phyloP scores from a whole-genome alignment of 2,113 vertebrate species.

The Platycercus adscitus region DNA sequence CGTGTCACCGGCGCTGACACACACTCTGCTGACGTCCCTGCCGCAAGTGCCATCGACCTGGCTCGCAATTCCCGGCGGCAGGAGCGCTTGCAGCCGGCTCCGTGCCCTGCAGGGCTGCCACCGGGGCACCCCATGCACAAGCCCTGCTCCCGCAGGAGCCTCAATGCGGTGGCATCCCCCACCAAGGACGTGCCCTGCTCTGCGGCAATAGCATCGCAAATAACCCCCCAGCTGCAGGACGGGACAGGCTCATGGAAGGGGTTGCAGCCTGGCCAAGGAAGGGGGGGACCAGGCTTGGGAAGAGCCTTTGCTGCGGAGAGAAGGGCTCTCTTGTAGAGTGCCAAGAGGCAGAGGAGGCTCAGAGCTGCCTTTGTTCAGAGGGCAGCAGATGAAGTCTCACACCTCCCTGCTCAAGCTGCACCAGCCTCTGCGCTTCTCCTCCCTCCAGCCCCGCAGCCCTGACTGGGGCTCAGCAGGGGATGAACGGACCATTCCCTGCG shows the following conservation, averaged over 20 bases:
- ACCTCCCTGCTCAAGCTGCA: neutral
- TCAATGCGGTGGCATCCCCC: neutral
- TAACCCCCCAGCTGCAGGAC: neutral
- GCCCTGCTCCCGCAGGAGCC: neutral
- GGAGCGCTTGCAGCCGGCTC: neutral
- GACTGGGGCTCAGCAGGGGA: neutral
- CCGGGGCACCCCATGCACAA: neutral
- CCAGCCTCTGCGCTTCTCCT: neutral
- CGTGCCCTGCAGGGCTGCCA: neutral
- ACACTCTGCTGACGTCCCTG: slow-evolving; percentile 56
- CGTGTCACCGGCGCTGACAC: slow-evolving; percentile 49
- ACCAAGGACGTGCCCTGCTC: neutral
- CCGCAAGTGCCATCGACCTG: slow-evolving; percentile 29
- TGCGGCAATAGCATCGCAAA: neutral
- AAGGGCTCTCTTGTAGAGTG: slow-evolving; percentile 46
- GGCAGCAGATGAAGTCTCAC: neutral
- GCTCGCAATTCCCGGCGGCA: neutral
- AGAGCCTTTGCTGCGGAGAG: slow-evolving; percentile 1
- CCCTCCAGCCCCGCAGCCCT: neutral
- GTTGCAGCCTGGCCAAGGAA: neutral
- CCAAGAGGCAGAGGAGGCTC: slow-evolving; percentile 31
- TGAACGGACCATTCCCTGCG: fast-evolving
- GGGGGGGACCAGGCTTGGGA: neutral
- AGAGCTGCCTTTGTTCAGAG: slow-evolving; percentile 35
- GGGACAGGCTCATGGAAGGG: neutral